Conservation (phyloP, 2,113 vertebrate species). For the Cyprinodon variegatus region DNA sequence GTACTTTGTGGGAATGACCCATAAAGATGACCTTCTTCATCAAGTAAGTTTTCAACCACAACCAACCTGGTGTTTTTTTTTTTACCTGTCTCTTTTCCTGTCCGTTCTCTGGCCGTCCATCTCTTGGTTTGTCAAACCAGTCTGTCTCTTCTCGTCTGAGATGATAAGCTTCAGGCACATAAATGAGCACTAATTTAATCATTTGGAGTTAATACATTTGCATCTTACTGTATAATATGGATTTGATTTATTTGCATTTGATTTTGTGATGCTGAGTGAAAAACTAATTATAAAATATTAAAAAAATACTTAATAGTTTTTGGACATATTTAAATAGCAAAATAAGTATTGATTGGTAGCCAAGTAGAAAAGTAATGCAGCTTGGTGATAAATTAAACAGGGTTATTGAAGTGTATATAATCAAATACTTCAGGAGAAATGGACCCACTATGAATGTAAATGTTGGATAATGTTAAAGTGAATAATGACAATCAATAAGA, state of each 20-base stretch:
- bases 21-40: background rate
- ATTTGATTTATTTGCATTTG: constrained; percentile 1
- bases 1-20: background rate
- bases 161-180: constrained; percentile 93
- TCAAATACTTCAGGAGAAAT: constrained; percentile 2
- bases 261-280: constrained; percentile 11
- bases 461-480: constrained; percentile 39
- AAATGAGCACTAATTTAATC: constrained; percentile 74
- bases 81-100: constrained; percentile 88
- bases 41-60: background rate
- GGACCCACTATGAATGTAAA: constrained; percentile 41
- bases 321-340: background rate
- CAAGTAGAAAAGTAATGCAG: constrained; percentile 20
- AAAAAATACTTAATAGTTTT: background rate
- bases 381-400: constrained; percentile 14
- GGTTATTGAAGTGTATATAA: constrained; percentile 23
- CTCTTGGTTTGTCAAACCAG: constrained; percentile 98
- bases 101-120: constrained; percentile 89
- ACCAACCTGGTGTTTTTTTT: background rate
- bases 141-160: constrained; percentile 95
- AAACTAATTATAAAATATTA: background rate
- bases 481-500: background rate
- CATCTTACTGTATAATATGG: constrained; percentile 20
- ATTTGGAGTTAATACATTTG: constrained; percentile 52
- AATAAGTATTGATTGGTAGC: constrained; percentile 7